These are phyloP conservation scores for Augochlorella aurata DNA, from an alignment of 2,888 invertebrate species.

Conservation along the genomic window DNA sequence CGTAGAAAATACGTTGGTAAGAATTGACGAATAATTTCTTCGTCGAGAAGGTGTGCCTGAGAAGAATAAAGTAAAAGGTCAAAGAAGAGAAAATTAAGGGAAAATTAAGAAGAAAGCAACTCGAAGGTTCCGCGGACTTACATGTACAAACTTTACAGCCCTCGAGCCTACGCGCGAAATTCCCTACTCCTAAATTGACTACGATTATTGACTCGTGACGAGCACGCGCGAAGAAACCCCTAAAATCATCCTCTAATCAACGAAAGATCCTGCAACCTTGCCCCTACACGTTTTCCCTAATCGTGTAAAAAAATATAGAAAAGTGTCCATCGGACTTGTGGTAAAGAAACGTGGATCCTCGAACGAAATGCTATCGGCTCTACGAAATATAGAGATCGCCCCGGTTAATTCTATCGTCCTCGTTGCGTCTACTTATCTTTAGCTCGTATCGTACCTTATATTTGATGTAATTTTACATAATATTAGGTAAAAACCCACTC, in stretches of 20 bases:
- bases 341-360: slow-evolving; percentile 14
- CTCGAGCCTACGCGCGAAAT: slow-evolving; percentile 35
- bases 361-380: background rate
- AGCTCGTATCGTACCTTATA: background rate
- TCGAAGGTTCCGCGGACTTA: slow-evolving; percentile 46
- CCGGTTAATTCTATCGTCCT: background rate
- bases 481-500: slow-evolving; percentile 37
- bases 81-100: background rate
- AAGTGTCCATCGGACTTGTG: background rate
- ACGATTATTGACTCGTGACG: slow-evolving; percentile 65
- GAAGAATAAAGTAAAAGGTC: background rate
- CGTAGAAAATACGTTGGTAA: no score
- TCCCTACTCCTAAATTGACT: slow-evolving; percentile 64
- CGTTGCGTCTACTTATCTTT: background rate
- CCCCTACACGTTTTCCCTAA: background rate
- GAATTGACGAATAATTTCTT: no score
- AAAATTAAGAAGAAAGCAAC: background rate
- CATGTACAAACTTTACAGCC: slow-evolving; percentile 43
- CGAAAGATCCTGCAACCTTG: background rate
- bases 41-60: no score
- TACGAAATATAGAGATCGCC: background rate
- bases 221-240: slow-evolving; percentile 56
- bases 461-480: background rate
- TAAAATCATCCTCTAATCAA: slow-evolving; percentile 30
- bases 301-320: slow-evolving; percentile 46